Evolutionary conservation across 2,888 invertebrate species (phyloP).

Genomic region (Limnephilus rhombicus): DNA sequence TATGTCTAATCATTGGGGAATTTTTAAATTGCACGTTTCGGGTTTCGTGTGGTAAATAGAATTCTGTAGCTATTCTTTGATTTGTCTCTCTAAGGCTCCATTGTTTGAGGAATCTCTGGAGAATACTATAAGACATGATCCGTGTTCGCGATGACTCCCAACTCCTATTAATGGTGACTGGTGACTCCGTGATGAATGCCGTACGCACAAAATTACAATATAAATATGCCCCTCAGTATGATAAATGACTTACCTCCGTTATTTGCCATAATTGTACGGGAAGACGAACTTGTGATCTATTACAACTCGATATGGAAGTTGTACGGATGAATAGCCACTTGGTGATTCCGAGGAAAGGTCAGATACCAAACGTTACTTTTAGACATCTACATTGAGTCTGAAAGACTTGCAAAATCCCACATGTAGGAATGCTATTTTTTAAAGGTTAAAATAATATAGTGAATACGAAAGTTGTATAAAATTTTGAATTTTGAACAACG

Average conservation of each 20-base stretch:
- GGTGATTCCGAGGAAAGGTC: too few species aligned
- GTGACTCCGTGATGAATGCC: background rate
- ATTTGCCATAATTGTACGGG: background rate
- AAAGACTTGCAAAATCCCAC: too few species aligned
- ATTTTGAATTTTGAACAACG: too few species aligned
- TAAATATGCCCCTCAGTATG: background rate
- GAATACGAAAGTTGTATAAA: too few species aligned
- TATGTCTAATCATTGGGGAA: background rate
- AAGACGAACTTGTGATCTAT: constrained; percentile 7
- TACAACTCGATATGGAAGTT: background rate
- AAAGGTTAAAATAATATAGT: too few species aligned
- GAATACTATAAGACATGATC: background rate
- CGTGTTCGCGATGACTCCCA: background rate
- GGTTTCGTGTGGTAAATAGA: background rate
- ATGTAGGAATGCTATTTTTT: background rate
- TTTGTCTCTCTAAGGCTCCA: background rate
- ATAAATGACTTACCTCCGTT: constrained; percentile 28
- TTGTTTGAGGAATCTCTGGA: constrained; percentile 10
- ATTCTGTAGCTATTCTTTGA: background rate
- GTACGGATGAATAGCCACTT: background rate
- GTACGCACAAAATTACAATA: constrained; percentile 9
- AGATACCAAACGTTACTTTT: too few species aligned
- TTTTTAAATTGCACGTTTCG: background rate
- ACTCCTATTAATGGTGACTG: background rate
- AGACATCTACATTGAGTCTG: too few species aligned